A percentile compares a stretch with the other conserved stretches of the same genome.
These are phyloP conservation scores for Scelioninae gen. 2 DNA, from an alignment of 2,888 invertebrate genomes.

Conservation along the genomic window DNA sequence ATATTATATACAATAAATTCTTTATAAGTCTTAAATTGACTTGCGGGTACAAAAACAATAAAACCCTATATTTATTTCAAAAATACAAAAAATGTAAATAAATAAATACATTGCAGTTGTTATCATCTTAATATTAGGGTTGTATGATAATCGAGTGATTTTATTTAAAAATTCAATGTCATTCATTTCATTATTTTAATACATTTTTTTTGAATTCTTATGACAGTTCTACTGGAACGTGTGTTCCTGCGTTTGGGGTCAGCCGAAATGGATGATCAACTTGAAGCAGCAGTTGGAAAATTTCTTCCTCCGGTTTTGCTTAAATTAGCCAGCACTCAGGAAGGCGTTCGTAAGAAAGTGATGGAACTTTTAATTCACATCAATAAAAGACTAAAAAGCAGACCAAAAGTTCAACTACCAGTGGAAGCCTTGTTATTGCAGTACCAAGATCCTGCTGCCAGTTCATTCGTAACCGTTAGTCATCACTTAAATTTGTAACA, in stretches of 20 bases:
- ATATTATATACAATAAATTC: too few species aligned
- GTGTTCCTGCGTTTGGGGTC: constrained; percentile 92
- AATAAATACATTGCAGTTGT: too few species aligned
- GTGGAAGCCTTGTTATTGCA: constrained; percentile 88
- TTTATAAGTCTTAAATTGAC: too few species aligned
- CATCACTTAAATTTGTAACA: too few species aligned
- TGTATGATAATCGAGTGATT: too few species aligned
- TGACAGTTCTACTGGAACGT: constrained; percentile 90
- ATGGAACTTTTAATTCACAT: constrained; percentile 95
- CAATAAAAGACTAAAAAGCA: constrained; percentile 91
- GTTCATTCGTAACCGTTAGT: constrained; percentile 88
- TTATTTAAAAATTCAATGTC: too few species aligned
- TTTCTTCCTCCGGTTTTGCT: constrained; percentile 92
- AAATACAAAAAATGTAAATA: too few species aligned
- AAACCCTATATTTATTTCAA: too few species aligned
- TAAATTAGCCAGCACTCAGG: constrained; percentile 92
- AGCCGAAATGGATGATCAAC: constrained; percentile 91
- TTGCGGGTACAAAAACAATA: too few species aligned
- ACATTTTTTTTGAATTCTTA: neutral
- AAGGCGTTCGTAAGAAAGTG: constrained; percentile 89
- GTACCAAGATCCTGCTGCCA: constrained; percentile 86
- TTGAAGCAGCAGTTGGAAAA: constrained; percentile 87
- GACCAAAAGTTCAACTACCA: constrained; percentile 89
- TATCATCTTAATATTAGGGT: too few species aligned
- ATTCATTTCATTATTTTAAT: too few species aligned